A percentile compares a stretch with the other conserved stretches of the same genome.
phyloP scores from a whole-genome alignment of 1,140 invertebrate genomes.

The Pissodes strobi region DNA sequence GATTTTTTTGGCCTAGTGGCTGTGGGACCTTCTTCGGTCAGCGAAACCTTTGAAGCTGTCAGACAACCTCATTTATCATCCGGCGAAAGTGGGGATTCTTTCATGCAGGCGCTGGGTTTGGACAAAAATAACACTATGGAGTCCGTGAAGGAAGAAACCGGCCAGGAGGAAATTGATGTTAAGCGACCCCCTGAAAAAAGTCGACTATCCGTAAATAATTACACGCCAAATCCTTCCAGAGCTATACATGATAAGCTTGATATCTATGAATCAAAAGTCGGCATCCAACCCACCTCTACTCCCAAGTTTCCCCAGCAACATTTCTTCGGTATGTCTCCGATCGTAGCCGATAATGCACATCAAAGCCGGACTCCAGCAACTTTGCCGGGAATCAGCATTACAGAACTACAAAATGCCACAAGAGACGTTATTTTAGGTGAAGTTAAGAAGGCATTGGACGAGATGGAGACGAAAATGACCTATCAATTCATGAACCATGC shows the following conservation, averaged over 20 bases:
- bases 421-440: constrained; percentile 23
- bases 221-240: constrained; percentile 11
- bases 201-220: background rate
- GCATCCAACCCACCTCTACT: constrained; percentile 1
- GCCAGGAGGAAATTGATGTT: background rate
- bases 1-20: constrained; percentile 28
- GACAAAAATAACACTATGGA: constrained; percentile 33
- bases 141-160: constrained; percentile 19
- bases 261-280: background rate
- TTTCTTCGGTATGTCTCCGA: constrained; percentile 10
- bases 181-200: background rate
- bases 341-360: too few relatives aligned
- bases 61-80: background rate
- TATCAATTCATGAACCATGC: constrained; percentile 21
- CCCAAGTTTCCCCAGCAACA: constrained; percentile 4
- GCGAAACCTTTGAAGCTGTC: background rate
- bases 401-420: constrained; percentile 1
- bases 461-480: constrained; percentile 28
- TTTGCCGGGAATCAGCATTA: background rate
- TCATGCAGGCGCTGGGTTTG: constrained; percentile 35
- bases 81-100: constrained; percentile 35
- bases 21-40: background rate
- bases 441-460: constrained; percentile 26
- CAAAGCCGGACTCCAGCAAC: background rate
- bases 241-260: background rate